Base-by-base conservation (phyloP, 2,797 vertebrate genomes). In the Oceanodroma leucorhoa region DNA sequence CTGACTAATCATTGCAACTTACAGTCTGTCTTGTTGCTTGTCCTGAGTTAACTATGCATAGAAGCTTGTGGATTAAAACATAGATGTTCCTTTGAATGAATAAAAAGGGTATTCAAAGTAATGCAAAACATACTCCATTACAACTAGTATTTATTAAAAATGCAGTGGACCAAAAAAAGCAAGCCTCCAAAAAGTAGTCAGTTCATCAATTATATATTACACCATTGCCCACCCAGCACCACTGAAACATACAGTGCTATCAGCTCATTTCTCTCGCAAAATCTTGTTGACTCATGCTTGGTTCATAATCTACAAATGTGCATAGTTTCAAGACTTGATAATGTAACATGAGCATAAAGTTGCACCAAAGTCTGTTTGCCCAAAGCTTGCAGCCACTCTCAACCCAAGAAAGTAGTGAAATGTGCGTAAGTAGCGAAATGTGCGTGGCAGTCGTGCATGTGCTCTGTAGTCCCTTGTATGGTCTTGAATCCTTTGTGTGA, bases 141-240 rank as follows among this genome's bases (percentile, higher is more conserved):
- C 27, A 95, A 89, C 22, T 85, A 57, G 32, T 45, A 34, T 97
- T 97, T 97, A 97, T 97, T 97, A 97, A 94, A 97, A 96, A 87
- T 46, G 57, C 40, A 89, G 58, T 58, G 77, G 69, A 95, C 75
- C 53, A 91, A 67, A 54, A 70, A 83, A 51, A 38, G 71, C 76
- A 96, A 84, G 85, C 51, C 29, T 89, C 22, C 71, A 58, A 84
- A 90, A 93, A 90, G 60, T 29, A 93, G 77, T 89, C 69, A 92
- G 22, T 75, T 87, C 23, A 73, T 91, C 64, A 93, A 64, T 17
- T 17, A n/a, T 48, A 2, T 34, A 50, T 83, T 65, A 89, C 34
- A 67, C 34, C 29, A 34, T 11, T 45, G 53, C 43, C 36, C 36
- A 62, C 43, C 62, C 70, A 88, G 89, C 72, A 93, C 61, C 80